Percentiles rank a stretch among this genome's conserved stretches.
Evolutionary conservation across 2,113 vertebrate genomes (phyloP).

Genomic region (Salvelinus fontinalis): DNA sequence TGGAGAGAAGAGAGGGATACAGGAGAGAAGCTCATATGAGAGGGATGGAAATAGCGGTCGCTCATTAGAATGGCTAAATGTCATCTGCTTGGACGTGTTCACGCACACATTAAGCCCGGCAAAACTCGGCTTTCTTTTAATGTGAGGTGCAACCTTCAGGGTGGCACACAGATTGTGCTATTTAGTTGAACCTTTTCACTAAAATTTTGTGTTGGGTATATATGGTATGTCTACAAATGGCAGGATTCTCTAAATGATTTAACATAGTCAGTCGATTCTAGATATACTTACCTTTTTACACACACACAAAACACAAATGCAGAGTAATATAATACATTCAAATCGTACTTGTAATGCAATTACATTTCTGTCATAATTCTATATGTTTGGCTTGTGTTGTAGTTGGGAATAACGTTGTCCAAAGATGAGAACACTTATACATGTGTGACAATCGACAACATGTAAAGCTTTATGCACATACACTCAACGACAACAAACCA

Average conservation of each 20-base stretch:
- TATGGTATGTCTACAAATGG: not conserved
- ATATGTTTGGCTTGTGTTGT: not conserved
- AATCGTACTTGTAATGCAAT: not conserved
- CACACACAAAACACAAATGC: not conserved
- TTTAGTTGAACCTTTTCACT: too few relatives aligned
- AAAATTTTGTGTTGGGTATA: not conserved
- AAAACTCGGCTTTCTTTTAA: not conserved
- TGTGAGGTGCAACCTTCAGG: not conserved
- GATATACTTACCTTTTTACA: constrained; percentile 51
- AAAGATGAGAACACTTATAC: constrained; percentile 37
- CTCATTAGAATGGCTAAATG: constrained; percentile 42
- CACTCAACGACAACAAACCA: constrained; percentile 30
- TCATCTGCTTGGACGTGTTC: constrained; percentile 24
- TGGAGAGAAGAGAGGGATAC: constrained; percentile 69
- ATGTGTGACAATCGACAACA: constrained; percentile 25
- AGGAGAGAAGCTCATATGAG: constrained; percentile 32
- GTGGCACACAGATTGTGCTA: too few relatives aligned
- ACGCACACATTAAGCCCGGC: constrained; percentile 7
- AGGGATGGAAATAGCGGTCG: constrained; percentile 45
- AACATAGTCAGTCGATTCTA: constrained; percentile 2
- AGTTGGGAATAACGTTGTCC: not conserved
- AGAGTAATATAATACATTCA: not conserved
- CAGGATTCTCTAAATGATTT: not conserved
- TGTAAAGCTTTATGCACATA: constrained; percentile 27
- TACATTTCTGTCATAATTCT: not conserved